Base-by-base conservation (phyloP, 2,113 vertebrate genomes). In the Ptychochromis oligacanthus region DNA sequence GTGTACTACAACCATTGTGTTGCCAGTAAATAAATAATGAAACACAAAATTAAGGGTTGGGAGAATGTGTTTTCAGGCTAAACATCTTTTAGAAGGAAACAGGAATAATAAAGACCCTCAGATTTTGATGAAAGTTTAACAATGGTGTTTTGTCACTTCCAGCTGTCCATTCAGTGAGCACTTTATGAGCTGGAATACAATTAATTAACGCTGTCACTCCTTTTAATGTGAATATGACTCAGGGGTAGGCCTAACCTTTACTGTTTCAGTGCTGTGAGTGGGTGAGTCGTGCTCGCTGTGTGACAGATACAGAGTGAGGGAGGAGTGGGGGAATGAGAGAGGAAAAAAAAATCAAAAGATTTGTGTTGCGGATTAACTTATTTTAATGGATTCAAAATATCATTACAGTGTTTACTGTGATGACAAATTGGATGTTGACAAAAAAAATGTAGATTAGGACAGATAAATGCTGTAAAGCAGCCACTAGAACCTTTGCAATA, bases 221-320 rank as follows among this genome's bases (percentile, higher is more conserved):
- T 56, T 86, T 78, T 85, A 89, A 86, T 79, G 85, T 40, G 89
- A 65, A 77, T 76, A 76, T 86, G 84, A 90, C 91, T 84, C 43
- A 58, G 26, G 84, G 88, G 80, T 64, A 87, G 72, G 40, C 46
- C 67, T 91, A 79, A 55, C 90, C 90, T 92, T 92, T 88, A 20
- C 65, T 58, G 38, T 52, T 36, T 46, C 58, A n/a, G 28, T 17
- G 64, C 76, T 70, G 79, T 80, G 87, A 88, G 67, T 86, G 72
- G 55, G 43, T 31, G 62, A 75, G 79, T 81, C 28, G 74, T 84
- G 78, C 67, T 77, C 6, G 38, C 72, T 52, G 79, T 26, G 38
- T 26, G 38, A 72, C 40, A 31, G 62, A 46, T 46, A 43, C 40
- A 43, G 22, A 79, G 55, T 40, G 61, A 26, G 24, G 43, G 12